Base-by-base conservation (phyloP, 2,113 vertebrate genomes). In the Tetrao urogallus region DNA sequence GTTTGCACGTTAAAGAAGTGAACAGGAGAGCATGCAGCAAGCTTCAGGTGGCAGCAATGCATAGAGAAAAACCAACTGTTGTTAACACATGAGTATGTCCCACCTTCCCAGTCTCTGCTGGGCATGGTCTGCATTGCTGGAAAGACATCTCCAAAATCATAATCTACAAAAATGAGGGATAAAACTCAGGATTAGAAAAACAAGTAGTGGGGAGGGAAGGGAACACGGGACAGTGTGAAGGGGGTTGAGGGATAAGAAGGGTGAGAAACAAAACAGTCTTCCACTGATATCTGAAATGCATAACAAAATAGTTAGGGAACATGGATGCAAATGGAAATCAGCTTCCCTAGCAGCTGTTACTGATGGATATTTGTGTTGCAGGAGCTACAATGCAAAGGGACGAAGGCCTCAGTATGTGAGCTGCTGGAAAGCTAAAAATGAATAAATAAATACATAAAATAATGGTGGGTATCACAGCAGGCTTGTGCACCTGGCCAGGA, bases 81-180 rank as follows among this genome's bases (percentile, higher is more conserved):
- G 86, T 54, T 97, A 97, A 95, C 24, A 98, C 97, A 97, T 94
- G 97, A 98, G 97, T 94, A 96, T 97, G 97, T 98, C 99, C 99
- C 99, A 99, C 99, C 99, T 99, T 99, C 99, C 99, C 99, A 99
- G 98, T 98, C 99, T 99, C 98, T 98, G 98, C 98, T 99, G 98
- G 99, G 99, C 97, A 99, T 97, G 98, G 99, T 98, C 98, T 99
- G 99, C 99, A 98, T 98, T 98, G 99, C 98, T 92, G 99, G 99
- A 98, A 99, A 99, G 98, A 99, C 99, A 98, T 99, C 99, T 99
- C 99, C 99, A 98, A 99, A 99, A 99, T 99, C 99, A 99, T 99
- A 99, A 99, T 99, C 99, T 99, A 99, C 95, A 99, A 98, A 97
- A 99, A 98, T 11, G 98, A 98, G 98, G 98, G 98, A 99, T 98